These are phyloP conservation scores for Phaenicophaeus curvirostris DNA, from an alignment of 2,797 vertebrate genomes.

Conservation along the genomic window DNA sequence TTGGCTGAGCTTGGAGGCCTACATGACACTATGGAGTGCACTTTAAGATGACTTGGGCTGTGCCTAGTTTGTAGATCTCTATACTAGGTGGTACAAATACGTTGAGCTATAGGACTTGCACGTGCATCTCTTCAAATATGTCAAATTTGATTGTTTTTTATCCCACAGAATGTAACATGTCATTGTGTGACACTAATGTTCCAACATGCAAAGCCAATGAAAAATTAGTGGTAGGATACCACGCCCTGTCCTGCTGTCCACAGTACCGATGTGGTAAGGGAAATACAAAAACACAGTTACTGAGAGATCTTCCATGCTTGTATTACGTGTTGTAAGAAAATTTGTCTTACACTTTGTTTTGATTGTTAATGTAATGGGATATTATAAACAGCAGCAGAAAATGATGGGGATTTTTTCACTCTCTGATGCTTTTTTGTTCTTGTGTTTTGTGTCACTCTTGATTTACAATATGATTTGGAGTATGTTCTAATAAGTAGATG, in stretches of 20 bases:
- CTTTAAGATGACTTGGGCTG: not conserved
- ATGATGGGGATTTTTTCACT: not conserved
- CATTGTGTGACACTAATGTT: slow-evolving; percentile 84
- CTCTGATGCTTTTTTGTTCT: not conserved
- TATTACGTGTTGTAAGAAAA: not conserved
- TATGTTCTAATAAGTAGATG: not conserved
- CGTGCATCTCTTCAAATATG: not conserved
- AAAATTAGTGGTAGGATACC: slow-evolving; percentile 86
- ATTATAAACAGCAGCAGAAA: not conserved
- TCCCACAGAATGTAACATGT: slow-evolving; percentile 89
- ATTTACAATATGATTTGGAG: not conserved
- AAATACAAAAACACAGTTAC: not conserved
- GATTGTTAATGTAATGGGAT: not conserved
- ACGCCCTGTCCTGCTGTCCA: slow-evolving; percentile 90
- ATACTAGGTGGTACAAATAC: not conserved
- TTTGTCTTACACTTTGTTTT: not conserved
- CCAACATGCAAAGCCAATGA: slow-evolving; percentile 86
- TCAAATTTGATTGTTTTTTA: not conserved
- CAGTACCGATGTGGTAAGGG: slow-evolving; percentile 92
- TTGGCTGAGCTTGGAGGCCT: not conserved
- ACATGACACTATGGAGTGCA: not conserved
- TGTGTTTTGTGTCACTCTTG: not conserved
- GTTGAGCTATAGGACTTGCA: not conserved
- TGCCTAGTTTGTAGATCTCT: not conserved
- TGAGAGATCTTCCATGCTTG: not conserved